Evolutionary conservation across 2,888 invertebrate genomes (phyloP).

Genomic region (Achlya flavicornis): DNA sequence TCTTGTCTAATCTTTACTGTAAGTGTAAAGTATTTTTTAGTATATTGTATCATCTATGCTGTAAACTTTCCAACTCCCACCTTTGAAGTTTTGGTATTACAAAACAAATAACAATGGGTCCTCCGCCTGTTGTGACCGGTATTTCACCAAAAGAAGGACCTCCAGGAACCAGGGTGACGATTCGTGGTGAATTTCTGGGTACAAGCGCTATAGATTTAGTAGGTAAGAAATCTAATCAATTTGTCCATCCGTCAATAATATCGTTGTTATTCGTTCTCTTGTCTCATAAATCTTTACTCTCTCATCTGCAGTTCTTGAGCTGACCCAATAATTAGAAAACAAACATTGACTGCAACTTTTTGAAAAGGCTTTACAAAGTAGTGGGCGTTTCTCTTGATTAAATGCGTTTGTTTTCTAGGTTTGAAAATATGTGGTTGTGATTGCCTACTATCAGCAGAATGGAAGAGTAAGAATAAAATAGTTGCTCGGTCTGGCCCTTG

Average conservation of each 20-base stretch:
- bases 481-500: conserved; percentile 97
- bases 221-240: conserved; percentile 80
- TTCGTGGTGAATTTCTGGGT: conserved; percentile 98
- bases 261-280: too few species aligned
- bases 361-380: background rate
- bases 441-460: conserved; percentile 97
- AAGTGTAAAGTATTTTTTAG: too few species aligned
- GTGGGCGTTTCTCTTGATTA: conserved; percentile 27
- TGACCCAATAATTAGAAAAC: background rate
- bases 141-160: conserved; percentile 99
- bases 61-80: too few species aligned
- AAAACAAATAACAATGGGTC: conserved; percentile 80
- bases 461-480: conserved; percentile 99
- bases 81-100: too few species aligned
- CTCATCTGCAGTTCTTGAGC: background rate
- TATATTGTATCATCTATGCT: too few species aligned
- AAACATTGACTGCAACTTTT: background rate
- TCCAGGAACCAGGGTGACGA: conserved; percentile 96
- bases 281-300: too few species aligned
- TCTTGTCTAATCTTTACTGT: too few species aligned
- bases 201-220: conserved; percentile 92
- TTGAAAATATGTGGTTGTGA: conserved; percentile 98
- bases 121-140: conserved; percentile 96
- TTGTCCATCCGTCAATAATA: too few species aligned
- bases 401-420: conserved; percentile 80